Conservation (phyloP, 2,113 vertebrate genomes). For the Glareola pratincola region DNA sequence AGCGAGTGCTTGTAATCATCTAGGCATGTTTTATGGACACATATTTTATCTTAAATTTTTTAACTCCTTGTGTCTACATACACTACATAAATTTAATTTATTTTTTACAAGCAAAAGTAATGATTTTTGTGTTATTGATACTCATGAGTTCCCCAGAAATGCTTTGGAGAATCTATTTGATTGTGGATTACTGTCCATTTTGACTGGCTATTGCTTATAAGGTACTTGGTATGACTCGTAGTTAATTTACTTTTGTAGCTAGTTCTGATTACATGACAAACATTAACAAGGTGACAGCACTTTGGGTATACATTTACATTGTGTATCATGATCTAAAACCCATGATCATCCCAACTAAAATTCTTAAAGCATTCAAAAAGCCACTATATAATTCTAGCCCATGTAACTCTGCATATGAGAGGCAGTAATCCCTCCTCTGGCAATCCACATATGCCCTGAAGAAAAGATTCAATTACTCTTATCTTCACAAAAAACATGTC, state of each 20-base stretch:
- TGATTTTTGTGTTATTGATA: not conserved
- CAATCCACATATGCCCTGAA: not conserved
- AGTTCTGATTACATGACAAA: not conserved
- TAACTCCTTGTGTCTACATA: not conserved
- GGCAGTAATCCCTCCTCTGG: not conserved
- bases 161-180: not conserved
- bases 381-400: not conserved
- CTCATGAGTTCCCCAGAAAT: not conserved
- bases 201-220: not conserved
- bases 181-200: not conserved
- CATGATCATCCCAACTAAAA: not conserved
- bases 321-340: not conserved
- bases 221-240: not conserved
- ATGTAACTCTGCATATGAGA: not conserved
- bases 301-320: not conserved
- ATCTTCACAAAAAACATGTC: not conserved
- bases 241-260: not conserved
- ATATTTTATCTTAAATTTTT: not conserved
- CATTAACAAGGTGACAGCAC: not conserved
- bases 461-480: not conserved
- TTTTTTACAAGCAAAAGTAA: not conserved
- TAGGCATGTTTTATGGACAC: not conserved
- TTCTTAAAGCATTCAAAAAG: conserved; percentile 1
- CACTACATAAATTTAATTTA: not conserved
- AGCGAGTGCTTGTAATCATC: not conserved